Conservation (phyloP, 2,797 vertebrate species). For the Macrochelys suwanniensis region DNA sequence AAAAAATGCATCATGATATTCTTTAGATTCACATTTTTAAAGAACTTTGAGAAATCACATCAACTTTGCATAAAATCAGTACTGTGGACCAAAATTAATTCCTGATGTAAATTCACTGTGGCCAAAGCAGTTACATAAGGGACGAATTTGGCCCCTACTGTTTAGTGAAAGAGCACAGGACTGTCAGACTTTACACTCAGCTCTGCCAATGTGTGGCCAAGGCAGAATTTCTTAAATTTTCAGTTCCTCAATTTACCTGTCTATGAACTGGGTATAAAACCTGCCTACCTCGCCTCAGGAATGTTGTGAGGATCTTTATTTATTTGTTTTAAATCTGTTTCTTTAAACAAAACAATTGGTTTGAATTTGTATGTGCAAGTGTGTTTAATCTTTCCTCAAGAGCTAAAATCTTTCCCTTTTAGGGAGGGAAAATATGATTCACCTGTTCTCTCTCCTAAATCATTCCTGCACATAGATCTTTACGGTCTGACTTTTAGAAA, state of each 20-base stretch:
- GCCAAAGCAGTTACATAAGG: neutral
- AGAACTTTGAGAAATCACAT: conserved; percentile 10
- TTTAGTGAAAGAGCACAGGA: neutral
- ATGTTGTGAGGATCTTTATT: neutral
- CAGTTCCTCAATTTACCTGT: neutral
- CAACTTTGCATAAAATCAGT: conserved; percentile 28
- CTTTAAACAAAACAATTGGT: neutral
- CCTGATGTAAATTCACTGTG: neutral
- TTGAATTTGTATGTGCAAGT: neutral
- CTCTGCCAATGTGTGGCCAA: neutral
- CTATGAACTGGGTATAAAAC: neutral
- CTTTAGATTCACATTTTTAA: conserved; percentile 23
- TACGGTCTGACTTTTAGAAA: neutral
- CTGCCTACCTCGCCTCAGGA: neutral
- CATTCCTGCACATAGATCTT: neutral
- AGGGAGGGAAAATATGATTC: conserved; percentile 9
- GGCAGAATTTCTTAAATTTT: neutral
- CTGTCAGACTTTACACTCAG: neutral
- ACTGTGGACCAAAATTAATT: neutral
- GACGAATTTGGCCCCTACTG: neutral
- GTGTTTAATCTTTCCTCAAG: neutral
- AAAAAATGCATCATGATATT: neutral
- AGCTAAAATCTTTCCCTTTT: neutral
- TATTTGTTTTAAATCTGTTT: neutral
- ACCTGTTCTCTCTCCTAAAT: neutral